Percentiles rank a stretch among this genome's conserved stretches.
Evolutionary conservation across 1,140 invertebrate genomes (phyloP).

Genomic region (Neotoxoptera formosana): DNA sequence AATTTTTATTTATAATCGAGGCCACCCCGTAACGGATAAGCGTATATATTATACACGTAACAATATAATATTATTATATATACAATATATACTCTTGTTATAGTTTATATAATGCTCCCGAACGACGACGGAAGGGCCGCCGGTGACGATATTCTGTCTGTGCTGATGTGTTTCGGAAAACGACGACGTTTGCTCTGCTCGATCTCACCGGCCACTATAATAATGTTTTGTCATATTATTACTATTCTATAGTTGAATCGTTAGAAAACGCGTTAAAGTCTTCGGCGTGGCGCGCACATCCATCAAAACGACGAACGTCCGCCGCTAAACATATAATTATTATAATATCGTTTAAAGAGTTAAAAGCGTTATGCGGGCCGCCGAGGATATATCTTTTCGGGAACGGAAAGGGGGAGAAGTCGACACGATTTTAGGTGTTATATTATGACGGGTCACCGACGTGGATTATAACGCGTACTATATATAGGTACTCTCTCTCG

Average conservation of each 20-base stretch:
- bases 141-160: neutral
- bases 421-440: neutral
- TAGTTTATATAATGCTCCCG: neutral
- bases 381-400: neutral
- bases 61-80: neutral
- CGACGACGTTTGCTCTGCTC: neutral
- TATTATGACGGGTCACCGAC: neutral
- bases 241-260: neutral
- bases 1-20: too few relatives aligned
- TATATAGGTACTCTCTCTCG: too few relatives aligned
- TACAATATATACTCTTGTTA: neutral
- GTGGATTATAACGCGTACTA: neutral
- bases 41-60: neutral
- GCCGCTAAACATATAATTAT: neutral
- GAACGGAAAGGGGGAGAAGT: neutral
- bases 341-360: neutral
- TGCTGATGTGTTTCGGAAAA: neutral
- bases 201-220: neutral
- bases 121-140: neutral
- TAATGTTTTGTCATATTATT: neutral
- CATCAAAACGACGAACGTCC: neutral
- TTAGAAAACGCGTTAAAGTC: neutral
- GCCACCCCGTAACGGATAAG: too few relatives aligned
- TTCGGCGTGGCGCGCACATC: neutral
- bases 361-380: neutral